Evolutionary conservation across 1,140 invertebrate species (phyloP).

Genomic region (Penaeus indicus): DNA sequence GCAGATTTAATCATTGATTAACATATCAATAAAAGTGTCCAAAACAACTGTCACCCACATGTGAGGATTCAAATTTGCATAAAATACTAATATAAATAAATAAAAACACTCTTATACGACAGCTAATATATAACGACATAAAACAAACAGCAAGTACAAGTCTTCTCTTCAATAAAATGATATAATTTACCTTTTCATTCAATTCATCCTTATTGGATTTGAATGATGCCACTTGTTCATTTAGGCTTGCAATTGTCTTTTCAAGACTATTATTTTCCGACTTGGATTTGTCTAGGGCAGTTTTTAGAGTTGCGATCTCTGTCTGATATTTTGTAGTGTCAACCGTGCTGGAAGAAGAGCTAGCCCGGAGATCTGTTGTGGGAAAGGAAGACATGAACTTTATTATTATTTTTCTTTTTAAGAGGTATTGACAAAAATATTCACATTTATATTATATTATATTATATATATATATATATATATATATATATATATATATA

Average conservation of each 20-base stretch:
- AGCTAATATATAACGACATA: neutral
- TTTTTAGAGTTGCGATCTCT: constrained; percentile 16
- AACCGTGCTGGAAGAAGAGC: neutral
- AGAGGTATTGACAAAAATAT: too few species aligned
- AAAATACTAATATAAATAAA: too few species aligned
- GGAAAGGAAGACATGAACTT: too few species aligned
- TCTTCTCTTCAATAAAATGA: neutral
- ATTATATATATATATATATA: too few species aligned
- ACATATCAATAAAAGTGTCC: neutral
- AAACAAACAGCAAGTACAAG: neutral
- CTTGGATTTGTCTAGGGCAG: constrained; percentile 39
- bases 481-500: too few species aligned
- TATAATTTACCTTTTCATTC: constrained; percentile 33
- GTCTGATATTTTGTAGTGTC: neutral
- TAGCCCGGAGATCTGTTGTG: too few species aligned
- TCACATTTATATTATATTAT: too few species aligned
- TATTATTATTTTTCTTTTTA: too few species aligned
- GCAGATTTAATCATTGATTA: neutral
- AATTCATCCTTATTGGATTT: constrained; percentile 29
- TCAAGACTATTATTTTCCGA: constrained; percentile 1
- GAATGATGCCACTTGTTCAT: constrained; percentile 32
- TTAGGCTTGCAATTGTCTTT: neutral
- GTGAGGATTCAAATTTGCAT: too few species aligned
- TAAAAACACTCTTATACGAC: too few species aligned
- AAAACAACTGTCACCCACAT: neutral